Evolutionary conservation across 2,888 invertebrate genomes (phyloP).

Genomic region (Caenorhabditis sulstoni): DNA sequence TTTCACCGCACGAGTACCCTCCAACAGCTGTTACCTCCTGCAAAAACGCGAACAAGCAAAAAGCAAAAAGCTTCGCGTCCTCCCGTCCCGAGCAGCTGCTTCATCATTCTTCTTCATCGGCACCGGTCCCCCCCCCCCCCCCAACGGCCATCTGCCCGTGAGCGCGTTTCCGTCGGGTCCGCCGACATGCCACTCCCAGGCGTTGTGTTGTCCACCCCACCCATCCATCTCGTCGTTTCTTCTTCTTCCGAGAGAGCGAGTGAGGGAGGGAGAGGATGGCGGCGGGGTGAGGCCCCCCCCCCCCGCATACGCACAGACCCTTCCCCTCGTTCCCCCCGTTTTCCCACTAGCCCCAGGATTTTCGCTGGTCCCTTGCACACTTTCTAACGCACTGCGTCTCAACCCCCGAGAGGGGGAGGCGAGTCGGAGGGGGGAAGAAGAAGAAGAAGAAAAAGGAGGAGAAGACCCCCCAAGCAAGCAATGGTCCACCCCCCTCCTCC

Average conservation of each 20-base stretch:
- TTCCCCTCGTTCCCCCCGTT: neutral
- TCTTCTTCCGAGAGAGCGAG: neutral
- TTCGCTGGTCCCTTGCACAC: slow-evolving; percentile 4
- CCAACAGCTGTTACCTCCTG: too few species aligned
- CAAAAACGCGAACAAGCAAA: too few species aligned
- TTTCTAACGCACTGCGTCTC: neutral
- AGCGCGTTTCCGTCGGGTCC: neutral
- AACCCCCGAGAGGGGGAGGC: neutral
- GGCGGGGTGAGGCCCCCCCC: neutral
- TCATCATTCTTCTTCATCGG: neutral
- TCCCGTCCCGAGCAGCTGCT: neutral
- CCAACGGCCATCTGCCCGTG: neutral
- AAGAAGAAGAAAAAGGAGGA: neutral
- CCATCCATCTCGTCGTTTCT: too few species aligned
- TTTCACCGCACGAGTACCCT: too few species aligned
- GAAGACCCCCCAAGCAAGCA: slow-evolving; percentile 48
- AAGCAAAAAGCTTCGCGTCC: too few species aligned
- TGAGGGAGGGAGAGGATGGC: neutral
- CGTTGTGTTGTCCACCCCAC: too few species aligned
- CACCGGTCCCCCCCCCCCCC: too few species aligned
- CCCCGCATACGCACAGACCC: neutral
- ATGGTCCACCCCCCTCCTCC: slow-evolving; percentile 31
- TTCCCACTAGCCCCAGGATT: neutral
- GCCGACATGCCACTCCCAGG: neutral
- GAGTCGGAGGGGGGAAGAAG: neutral